phyloP scores from a whole-genome alignment of 2,113 vertebrate species.

The Antigone vipio region DNA sequence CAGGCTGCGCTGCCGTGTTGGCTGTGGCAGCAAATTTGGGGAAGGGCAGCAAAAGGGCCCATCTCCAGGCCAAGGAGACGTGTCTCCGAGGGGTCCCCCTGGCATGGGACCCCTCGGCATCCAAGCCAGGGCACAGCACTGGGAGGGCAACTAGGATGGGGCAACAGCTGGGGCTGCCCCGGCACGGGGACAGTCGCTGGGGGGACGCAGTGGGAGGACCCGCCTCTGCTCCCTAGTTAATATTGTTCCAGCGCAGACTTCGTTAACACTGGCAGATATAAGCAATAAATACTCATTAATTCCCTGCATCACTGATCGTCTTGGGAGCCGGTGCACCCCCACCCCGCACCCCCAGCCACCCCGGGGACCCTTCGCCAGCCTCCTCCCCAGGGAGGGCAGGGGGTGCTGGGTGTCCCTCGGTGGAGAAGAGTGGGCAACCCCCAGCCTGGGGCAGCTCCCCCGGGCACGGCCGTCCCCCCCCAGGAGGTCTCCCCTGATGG shows the following conservation, averaged over 20 bases:
- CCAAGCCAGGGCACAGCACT: rapidly evolving
- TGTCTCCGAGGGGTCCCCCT: neutral
- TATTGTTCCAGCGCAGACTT: neutral
- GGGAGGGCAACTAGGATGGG: neutral
- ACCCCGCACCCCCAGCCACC: neutral
- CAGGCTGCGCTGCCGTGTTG: rapidly evolving
- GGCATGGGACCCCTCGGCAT: too few relatives aligned
- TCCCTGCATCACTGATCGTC: neutral
- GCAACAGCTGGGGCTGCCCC: rapidly evolving
- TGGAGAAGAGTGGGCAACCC: neutral
- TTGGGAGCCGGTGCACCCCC: neutral
- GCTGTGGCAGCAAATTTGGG: neutral
- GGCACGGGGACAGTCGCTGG: rapidly evolving
- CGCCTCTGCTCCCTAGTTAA: neutral
- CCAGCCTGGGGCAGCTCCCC: neutral
- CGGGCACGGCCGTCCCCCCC: rapidly evolving
- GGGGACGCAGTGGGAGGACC: neutral
- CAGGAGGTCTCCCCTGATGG: neutral
- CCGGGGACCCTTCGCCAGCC: neutral
- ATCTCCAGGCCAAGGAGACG: neutral
- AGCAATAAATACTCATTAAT: slow-evolving; percentile 7
- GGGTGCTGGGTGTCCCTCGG: neutral
- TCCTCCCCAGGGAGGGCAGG: neutral
- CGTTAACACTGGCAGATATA: neutral
- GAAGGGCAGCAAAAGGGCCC: neutral